These are phyloP conservation scores for Copsychus sechellarum DNA, from an alignment of 2,113 vertebrate genomes.

Conservation along the genomic window DNA sequence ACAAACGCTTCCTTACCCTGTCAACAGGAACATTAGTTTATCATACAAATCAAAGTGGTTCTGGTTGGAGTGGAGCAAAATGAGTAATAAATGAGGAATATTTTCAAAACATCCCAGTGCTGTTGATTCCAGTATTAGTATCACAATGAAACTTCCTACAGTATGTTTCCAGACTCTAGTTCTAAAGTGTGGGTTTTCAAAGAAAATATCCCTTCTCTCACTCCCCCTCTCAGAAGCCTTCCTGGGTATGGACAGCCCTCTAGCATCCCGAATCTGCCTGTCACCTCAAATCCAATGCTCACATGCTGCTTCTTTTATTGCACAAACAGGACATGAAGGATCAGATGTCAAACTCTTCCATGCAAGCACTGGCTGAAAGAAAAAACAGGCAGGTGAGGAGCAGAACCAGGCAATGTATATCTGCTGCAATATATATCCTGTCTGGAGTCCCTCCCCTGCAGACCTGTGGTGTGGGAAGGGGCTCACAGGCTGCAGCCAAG, in stretches of 20 bases:
- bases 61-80: background rate
- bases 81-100: background rate
- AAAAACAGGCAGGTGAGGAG: constrained; percentile 88
- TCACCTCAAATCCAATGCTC: background rate
- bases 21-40: background rate
- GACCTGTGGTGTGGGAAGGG: background rate
- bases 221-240: background rate
- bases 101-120: background rate
- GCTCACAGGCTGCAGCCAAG: background rate
- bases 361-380: constrained; percentile 81
- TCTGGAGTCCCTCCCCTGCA: background rate
- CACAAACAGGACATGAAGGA: constrained; percentile 92
- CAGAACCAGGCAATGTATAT: background rate
- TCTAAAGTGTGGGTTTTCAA: background rate
- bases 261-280: background rate
- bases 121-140: background rate
- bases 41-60: background rate
- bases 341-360: constrained; percentile 87
- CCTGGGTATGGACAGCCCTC: background rate
- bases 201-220: background rate
- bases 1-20: background rate
- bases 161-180: background rate
- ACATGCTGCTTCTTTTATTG: constrained; percentile 11
- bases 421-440: background rate
- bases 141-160: background rate